A percentile compares a stretch with the other conserved stretches of the same genome.
Evolutionary conservation across 2,888 invertebrate species (phyloP).

Genomic region (Sylvicola fuscatus): DNA sequence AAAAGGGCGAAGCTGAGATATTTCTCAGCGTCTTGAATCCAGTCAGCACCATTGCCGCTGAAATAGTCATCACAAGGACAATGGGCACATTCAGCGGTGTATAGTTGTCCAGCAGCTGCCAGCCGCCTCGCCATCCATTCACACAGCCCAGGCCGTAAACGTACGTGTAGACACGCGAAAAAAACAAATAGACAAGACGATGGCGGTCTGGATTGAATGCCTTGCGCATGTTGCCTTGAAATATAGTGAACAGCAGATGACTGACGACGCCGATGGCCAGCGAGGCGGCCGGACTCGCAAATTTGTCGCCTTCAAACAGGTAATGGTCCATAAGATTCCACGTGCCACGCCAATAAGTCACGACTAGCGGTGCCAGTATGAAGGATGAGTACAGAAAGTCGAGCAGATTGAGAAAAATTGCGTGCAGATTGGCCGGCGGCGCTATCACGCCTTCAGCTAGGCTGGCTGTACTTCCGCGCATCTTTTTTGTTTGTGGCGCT

Average conservation of each 20-base stretch:
- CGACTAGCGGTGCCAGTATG: slow-evolving; percentile 60
- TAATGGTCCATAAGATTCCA: slow-evolving; percentile 61
- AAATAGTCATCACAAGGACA: slow-evolving; percentile 39
- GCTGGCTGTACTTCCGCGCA: slow-evolving; percentile 11
- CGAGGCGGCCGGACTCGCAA: slow-evolving; percentile 43
- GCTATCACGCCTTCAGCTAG: slow-evolving; percentile 5
- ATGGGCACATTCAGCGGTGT: slow-evolving; percentile 38
- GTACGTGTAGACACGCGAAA: slow-evolving; percentile 53
- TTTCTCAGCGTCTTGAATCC: slow-evolving; percentile 53
- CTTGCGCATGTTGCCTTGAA: slow-evolving; percentile 38
- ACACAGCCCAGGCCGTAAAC: slow-evolving; percentile 63
- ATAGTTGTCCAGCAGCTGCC: slow-evolving; percentile 49
- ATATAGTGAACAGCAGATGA: slow-evolving; percentile 44
- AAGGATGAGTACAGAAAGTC: slow-evolving; percentile 51
- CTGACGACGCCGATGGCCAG: slow-evolving; percentile 48
- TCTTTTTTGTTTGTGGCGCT: slow-evolving; percentile 4
- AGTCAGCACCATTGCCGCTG: slow-evolving; percentile 45
- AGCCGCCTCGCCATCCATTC: slow-evolving; percentile 73
- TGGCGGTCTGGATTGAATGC: slow-evolving; percentile 45
- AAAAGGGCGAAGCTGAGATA: slow-evolving; percentile 63
- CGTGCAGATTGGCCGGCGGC: slow-evolving; percentile 14
- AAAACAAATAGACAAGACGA: slow-evolving; percentile 42
- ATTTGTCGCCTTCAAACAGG: slow-evolving; percentile 37
- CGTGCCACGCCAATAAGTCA: slow-evolving; percentile 71
- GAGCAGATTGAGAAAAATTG: slow-evolving; percentile 38